Base-by-base conservation (phyloP, 2,888 invertebrate genomes). In the Beris chalybata region DNA sequence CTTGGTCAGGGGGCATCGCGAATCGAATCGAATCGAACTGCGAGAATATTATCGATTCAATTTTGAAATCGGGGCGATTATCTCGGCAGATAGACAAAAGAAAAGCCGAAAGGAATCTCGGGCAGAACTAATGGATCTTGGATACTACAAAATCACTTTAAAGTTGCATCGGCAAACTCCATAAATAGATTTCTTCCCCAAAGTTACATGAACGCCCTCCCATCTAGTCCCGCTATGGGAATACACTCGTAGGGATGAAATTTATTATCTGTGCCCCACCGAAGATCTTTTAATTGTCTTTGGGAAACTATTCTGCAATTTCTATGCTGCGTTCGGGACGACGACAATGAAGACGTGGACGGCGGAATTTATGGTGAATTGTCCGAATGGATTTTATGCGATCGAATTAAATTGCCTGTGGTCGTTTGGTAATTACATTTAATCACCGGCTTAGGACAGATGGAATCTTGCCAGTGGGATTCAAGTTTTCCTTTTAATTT, bases 381-480 rank as follows among this genome's bases (percentile, higher is more conserved):
- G 61, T 50, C 48, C 61, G 45, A 61, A 31, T 61, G 52, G 38
- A 50, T 61, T 50, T 61, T 61, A 61, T 59, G 50, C 61, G 61
- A 61, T 61, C 61, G 61, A 61, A 52, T 61, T 52, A 61, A 61
- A 52, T 61, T 32, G 61, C 61, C 61, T 61, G 61, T 61, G 47
- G 61, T 52, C 52, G 61, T 61, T 61, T 50, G 43, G 61, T 61
- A 61, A 61, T 61, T 61, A 61, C 61, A 61, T 61, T 61, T 61
- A 61, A 61, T 61, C 61, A 61, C 61, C 52, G 61, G 50, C 61
- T 47, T 38, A 52, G 61, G 52, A 61, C 61, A 61, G 61, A 61
- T 61, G 61, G 22, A 50, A 61, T 61, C 50, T 52, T 52, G 22
- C 22, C 13, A 15, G 38, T 61, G 32, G 48, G 38, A 7, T 38